These are phyloP conservation scores for Thereva unica DNA, from an alignment of 2,888 invertebrate genomes.

Conservation along the genomic window DNA sequence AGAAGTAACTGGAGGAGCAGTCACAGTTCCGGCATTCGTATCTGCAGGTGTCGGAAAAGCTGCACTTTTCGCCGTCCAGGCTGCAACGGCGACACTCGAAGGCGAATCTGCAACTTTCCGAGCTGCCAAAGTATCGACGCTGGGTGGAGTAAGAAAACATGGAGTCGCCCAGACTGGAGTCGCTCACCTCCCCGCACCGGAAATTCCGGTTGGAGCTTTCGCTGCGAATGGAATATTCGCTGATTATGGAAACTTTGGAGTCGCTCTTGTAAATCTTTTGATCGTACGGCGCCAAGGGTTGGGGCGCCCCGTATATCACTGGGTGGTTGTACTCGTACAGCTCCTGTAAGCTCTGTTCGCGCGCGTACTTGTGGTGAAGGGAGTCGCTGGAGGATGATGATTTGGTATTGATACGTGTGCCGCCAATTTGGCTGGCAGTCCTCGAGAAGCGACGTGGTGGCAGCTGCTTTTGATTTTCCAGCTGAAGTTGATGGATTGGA, in stretches of 20 bases:
- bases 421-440: slow-evolving; percentile 27
- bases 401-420: slow-evolving; percentile 50
- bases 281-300: slow-evolving; percentile 50
- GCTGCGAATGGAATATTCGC: slow-evolving; percentile 56
- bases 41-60: slow-evolving; percentile 56
- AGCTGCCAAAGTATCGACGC: slow-evolving; percentile 56
- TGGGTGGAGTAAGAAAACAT: slow-evolving; percentile 52
- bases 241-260: slow-evolving; percentile 56
- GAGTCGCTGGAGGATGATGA: slow-evolving; percentile 59
- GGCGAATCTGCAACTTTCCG: slow-evolving; percentile 56
- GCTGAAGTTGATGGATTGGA: slow-evolving; percentile 54
- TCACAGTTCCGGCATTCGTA: slow-evolving; percentile 58
- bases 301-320: slow-evolving; percentile 52
- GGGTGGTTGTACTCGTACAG: slow-evolving; percentile 46
- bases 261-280: slow-evolving; percentile 57
- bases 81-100: slow-evolving; percentile 58
- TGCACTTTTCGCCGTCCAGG: slow-evolving; percentile 55
- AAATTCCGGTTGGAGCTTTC: slow-evolving; percentile 50
- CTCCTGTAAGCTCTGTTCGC: slow-evolving; percentile 34
- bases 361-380: slow-evolving; percentile 50
- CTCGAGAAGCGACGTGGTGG: slow-evolving; percentile 42
- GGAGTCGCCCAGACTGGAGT: slow-evolving; percentile 52
- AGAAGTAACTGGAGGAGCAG: slow-evolving; percentile 58
- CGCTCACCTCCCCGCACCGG: slow-evolving; percentile 51
- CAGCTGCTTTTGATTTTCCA: slow-evolving; percentile 45